Base-by-base conservation (phyloP, 1,140 invertebrate genomes). In the Drosophila teissieri region DNA sequence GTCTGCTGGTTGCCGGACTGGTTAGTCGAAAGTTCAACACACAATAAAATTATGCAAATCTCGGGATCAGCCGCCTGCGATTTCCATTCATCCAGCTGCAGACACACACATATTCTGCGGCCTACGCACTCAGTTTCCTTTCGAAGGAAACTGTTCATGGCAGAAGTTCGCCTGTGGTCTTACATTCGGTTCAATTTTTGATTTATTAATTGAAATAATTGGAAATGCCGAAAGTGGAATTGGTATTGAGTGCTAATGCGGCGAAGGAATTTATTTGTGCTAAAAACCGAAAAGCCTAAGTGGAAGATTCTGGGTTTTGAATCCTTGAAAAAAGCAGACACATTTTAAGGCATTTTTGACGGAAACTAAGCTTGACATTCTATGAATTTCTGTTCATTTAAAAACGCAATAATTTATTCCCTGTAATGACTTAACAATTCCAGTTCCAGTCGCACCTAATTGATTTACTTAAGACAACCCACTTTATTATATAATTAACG, bases 1-100 rank as follows among this genome's bases (percentile, higher is more conserved):
- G 39, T 49, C 49, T 51, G 56, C 64, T 54, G 62, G 53, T 57
- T 46, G 54, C 57, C 68, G 69, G 49, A 60, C 17, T 57, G 54
- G 44, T 49, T 40, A 57, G 53, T 53, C 69, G 49, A 80, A 78
- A 86, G 82, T 86, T 85, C 81, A 80, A 61, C 78, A 85, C 70
- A 89, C 84, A 88, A 88, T 83, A 83, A 80, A 88, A 88, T 89
- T 88, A 88, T 88, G 84, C 84, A 88, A 88, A 88, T 83, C 83
- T 70, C 49, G 31, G 73, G 78, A 75, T 85, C 69, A 81, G 69
- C 82, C 55, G 46, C 55, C 68, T 51, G 56, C 51, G 62, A 72
- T 70, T 72, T 36, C 58, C 45, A 64, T 44, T 65, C 44, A 64
- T 72, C 34, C 49, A 39, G 8, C n/a, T 37, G 4, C 12, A 37